Base-by-base conservation (phyloP, 2,797 vertebrate species). In the Pseudotriccus pelzelni region DNA sequence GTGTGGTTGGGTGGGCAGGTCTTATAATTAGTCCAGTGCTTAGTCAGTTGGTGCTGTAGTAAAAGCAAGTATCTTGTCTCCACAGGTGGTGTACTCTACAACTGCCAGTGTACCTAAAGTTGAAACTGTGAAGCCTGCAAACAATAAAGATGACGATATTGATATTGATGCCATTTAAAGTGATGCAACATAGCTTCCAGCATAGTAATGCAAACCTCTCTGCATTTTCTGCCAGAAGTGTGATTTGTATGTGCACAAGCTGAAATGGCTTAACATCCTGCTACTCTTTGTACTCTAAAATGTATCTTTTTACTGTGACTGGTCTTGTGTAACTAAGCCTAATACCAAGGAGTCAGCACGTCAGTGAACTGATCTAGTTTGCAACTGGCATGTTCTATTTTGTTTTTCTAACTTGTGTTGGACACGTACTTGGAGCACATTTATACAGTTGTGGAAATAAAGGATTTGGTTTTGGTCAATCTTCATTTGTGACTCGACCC, bases 81-180 rank as follows among this genome's bases (percentile, higher is more conserved):
- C 21, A 8, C 97, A 99, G 99, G 99, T 99, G 97, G 99, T 99
- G 86, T 99, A 99, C 94, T 99, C 99, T 7, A 97, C 98, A 92
- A 98, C 99, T 55, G 99, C 99, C 96, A 98, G 98, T 43, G 98
- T 99, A 97, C 98, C 99, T 87, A 99, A 99, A 98, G 99, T 99
- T 97, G 99, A 99, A 98, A 99, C 99, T 32, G 98, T 99, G 97
- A 99, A 99, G 98, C 97, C 98, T 44, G 97, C 98, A 89, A 98
- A 97, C 94, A 98, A 97, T 55, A 99, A 99, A 93, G 99, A 99
- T 44, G 99, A 99, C 0, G 99, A 99, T 97, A 99, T 99, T 47
- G 99, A 99, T 97, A 99, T 99, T 18, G 99, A 99, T 97, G 99
- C 99, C 91, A 99, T 99, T 98, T 99, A 98, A 98, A 98, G 91